Evolutionary conservation across 1,140 invertebrate species (phyloP).

Genomic region (Euglossa dilemma): DNA sequence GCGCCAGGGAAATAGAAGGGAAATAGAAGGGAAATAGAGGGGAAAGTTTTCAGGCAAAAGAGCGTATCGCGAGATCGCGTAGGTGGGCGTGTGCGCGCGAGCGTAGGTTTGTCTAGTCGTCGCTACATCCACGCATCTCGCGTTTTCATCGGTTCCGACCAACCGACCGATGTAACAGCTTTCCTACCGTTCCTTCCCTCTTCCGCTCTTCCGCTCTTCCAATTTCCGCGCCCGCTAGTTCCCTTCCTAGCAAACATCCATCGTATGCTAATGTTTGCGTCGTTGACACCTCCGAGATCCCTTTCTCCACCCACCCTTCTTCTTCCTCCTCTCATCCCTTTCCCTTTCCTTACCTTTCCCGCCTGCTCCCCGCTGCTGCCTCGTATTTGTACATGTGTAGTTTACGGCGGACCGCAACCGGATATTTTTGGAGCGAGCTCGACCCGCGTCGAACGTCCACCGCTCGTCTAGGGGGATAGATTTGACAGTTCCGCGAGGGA

Average conservation of each 20-base stretch:
- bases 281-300: background rate
- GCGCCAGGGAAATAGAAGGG: background rate
- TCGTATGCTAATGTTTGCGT: constrained; percentile 6
- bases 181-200: background rate
- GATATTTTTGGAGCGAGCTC: constrained; percentile 59
- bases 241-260: constrained; percentile 11
- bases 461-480: constrained; percentile 38
- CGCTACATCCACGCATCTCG: constrained; percentile 4
- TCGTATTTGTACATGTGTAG: constrained; percentile 62
- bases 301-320: background rate
- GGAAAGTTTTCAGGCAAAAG: constrained; percentile 23
- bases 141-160: background rate
- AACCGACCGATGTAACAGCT: background rate
- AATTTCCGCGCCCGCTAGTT: too few species aligned
- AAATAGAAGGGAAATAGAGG: background rate
- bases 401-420: constrained; percentile 47
- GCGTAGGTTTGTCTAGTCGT: background rate
- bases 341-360: too few species aligned
- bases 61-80: constrained; percentile 28
- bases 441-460: constrained; percentile 23
- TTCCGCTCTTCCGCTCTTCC: background rate
- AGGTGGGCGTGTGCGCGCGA: too few species aligned
- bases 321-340: too few species aligned
- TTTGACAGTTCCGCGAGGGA: constrained; percentile 17
- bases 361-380: background rate